Base-by-base conservation (phyloP, 2,113 vertebrate genomes). In the Xiphophorus hellerii region DNA sequence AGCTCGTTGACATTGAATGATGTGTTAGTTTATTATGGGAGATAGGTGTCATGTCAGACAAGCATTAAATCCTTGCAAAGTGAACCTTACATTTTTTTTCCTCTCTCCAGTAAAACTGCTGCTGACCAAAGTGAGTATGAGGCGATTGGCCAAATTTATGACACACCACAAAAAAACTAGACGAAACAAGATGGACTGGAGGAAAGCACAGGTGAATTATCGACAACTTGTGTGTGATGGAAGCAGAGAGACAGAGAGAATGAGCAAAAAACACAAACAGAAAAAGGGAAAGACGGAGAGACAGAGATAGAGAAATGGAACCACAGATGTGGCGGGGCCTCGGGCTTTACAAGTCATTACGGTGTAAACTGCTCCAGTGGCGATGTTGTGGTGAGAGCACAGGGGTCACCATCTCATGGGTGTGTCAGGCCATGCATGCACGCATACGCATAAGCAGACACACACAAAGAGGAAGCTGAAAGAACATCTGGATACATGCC, bases 321-420 rank as follows among this genome's bases (percentile, higher is more conserved):
- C 75, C 91, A 90, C 92, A 95, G 93, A 94, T 93, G 93, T 92
- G 91, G 77, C 35, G 76, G 82, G 90, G 93, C 94, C 93, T 90
- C 84, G 66, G 93, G 94, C 94, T 62, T 89, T 91, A 92, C 90
- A 90, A 94, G 93, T 93, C 94, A 94, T 94, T 94, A 95, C 82
- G 89, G 92, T 90, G 90, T 93, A 94, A 94, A 94, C 91, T 89
- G 92, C 89, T 84, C 84, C 83, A 83, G 81, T 91, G 88, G 84
- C 87, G 92, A 91, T 92, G 77, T 91, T 90, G 84, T 85, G 75
- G 72, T 58, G 90, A 86, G 87, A 86, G 84, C 83, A 84, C 88
- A 90, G 87, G 89, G 93, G 87, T 93, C 93, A 91, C 85, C 80
- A 74, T 87, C 84, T 84, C 77, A 72, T 58, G 82, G 83, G 82